These are phyloP conservation scores for Polyodon spathula DNA, from an alignment of 2,113 vertebrate species.

Conservation along the genomic window DNA sequence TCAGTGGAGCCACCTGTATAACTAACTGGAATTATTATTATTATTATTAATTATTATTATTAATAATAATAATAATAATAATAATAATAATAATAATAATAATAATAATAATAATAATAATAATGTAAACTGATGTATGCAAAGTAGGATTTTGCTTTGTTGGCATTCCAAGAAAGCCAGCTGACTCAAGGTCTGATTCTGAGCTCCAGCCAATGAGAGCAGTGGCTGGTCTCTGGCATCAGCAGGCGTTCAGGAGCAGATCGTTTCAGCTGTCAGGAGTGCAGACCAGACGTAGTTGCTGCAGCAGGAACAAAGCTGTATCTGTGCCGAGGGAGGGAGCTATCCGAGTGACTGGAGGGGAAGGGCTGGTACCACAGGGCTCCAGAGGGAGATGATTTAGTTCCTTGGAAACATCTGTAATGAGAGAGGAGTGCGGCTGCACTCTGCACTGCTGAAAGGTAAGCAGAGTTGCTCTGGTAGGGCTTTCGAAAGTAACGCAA, in stretches of 20 bases:
- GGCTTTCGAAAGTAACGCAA: background rate
- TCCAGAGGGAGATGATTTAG: background rate
- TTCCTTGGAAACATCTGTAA: conserved; percentile 27
- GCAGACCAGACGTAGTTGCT: background rate
- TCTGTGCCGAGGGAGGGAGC: conserved; percentile 32
- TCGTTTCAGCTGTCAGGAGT: background rate
- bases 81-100: too few species aligned
- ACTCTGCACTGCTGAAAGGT: conserved; percentile 42
- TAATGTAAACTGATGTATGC: conserved; percentile 2
- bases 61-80: too few species aligned
- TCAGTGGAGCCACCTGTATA: too few species aligned
- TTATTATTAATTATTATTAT: too few species aligned
- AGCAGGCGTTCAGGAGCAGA: background rate
- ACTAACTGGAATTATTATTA: too few species aligned
- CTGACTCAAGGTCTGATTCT: conserved; percentile 11
- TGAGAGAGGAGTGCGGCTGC: conserved; percentile 27
- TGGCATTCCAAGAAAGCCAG: conserved; percentile 16
- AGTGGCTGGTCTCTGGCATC: background rate
- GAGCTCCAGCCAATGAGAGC: conserved; percentile 5
- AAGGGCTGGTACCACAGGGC: conserved; percentile 2
- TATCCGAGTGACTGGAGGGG: conserved; percentile 32
- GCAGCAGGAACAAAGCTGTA: background rate
- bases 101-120: background rate
- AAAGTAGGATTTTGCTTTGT: conserved; percentile 8
- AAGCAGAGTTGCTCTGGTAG: conserved; percentile 31